Conservation (phyloP, 2,797 vertebrate species). For the Oceanodroma leucorhoa region DNA sequence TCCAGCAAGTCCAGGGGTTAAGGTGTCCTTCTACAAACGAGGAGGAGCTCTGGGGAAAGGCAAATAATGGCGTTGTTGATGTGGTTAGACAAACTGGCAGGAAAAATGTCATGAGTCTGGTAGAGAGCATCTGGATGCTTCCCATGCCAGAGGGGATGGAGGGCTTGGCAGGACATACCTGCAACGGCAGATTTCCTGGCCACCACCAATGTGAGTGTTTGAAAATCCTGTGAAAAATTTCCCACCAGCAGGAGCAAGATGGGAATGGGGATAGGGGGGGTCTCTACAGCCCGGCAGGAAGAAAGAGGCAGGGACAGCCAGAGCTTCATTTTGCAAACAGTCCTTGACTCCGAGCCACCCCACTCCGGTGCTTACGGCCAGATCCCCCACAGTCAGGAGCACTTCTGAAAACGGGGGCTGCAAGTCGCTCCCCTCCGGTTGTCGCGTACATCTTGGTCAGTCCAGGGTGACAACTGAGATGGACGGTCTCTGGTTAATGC, state of each 20-base stretch:
- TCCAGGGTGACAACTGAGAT: background rate
- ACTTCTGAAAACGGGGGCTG: background rate
- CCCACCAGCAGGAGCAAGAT: background rate
- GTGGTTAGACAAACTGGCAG: background rate
- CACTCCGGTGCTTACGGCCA: background rate
- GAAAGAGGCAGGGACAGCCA: background rate
- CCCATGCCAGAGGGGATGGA: background rate
- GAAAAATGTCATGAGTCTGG: background rate
- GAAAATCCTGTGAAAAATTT: background rate
- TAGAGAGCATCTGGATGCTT: background rate
- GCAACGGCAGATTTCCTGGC: background rate
- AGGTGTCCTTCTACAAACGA: background rate
- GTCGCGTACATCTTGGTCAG: background rate
- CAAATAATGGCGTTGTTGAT: background rate
- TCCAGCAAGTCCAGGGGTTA: background rate
- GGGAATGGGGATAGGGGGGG: background rate
- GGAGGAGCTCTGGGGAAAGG: background rate
- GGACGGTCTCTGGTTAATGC: background rate
- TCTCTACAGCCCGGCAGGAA: background rate
- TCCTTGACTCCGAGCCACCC: background rate
- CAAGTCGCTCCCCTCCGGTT: background rate
- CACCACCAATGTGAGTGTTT: accelerated
- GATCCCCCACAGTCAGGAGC: background rate
- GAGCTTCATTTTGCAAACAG: background rate
- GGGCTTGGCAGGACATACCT: accelerated